These are phyloP conservation scores for Nannoperca australis DNA, from an alignment of 2,797 vertebrate species.

Conservation along the genomic window DNA sequence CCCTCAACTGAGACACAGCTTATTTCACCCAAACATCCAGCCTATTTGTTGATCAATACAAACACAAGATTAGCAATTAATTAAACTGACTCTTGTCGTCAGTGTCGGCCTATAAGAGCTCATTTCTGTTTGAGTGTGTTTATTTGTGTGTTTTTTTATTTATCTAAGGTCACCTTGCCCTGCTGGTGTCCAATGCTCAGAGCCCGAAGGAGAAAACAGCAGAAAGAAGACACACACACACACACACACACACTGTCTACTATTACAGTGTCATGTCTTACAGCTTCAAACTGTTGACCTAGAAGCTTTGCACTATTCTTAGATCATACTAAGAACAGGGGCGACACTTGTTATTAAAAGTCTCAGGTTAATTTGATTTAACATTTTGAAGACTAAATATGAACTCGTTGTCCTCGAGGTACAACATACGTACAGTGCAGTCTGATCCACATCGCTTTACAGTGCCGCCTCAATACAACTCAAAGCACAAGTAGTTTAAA, in stretches of 20 bases:
- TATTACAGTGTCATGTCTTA: conserved; percentile 33
- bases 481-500: neutral
- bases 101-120: conserved; percentile 8
- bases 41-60: neutral
- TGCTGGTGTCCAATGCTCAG: conserved; percentile 71
- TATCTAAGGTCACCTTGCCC: conserved; percentile 82
- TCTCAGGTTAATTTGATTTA: conserved; percentile 49
- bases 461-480: neutral
- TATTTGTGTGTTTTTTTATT: conserved; percentile 35
- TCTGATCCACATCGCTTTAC: conserved; percentile 11
- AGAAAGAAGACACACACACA: conserved; percentile 12
- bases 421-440: neutral
- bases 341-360: conserved; percentile 35
- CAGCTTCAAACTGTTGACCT: conserved; percentile 49
- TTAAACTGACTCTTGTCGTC: conserved; percentile 9
- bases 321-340: conserved; percentile 40
- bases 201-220: conserved; percentile 63
- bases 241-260: conserved; percentile 17
- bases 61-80: neutral
- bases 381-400: conserved; percentile 32
- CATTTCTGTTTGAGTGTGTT: neutral
- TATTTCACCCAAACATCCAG: neutral
- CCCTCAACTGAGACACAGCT: too few species aligned
- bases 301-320: conserved; percentile 58
- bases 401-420: conserved; percentile 9